Conservation (phyloP, 2,888 invertebrate species). For the Furcula furcula region DNA sequence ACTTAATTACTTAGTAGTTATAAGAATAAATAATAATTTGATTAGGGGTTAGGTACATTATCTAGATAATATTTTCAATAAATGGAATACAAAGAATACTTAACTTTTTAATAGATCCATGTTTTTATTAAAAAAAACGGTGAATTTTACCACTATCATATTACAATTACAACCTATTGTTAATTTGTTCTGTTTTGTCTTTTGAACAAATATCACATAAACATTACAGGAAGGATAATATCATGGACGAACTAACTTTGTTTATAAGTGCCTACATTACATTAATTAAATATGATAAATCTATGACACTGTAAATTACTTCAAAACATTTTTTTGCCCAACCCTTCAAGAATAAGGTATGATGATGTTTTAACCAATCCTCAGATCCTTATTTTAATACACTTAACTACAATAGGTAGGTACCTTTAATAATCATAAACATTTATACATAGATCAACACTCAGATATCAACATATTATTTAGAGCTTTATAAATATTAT, state of each 20-base stretch:
- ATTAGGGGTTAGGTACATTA: too few relatives aligned
- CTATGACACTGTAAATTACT: constrained; percentile 36
- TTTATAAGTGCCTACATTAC: constrained; percentile 18
- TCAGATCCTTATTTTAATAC: constrained; percentile 24
- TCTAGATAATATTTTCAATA: too few relatives aligned
- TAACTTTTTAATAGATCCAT: neutral
- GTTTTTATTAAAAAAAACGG: neutral
- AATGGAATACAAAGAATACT: neutral
- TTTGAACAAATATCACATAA: constrained; percentile 30
- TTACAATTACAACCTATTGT: constrained; percentile 18
- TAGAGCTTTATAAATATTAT: too few relatives aligned
- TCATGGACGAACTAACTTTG: constrained; percentile 15
- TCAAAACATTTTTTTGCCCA: too few relatives aligned
- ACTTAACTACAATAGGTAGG: constrained; percentile 14
- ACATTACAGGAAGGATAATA: constrained; percentile 16
- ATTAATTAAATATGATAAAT: constrained; percentile 19
- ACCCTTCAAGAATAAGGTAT: too few relatives aligned
- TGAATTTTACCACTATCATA: neutral
- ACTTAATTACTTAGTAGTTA: constrained; percentile 12
- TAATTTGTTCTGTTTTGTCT: constrained; percentile 39
- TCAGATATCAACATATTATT: constrained; percentile 22
- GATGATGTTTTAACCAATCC: constrained; percentile 21
- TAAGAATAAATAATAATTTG: constrained; percentile 28
- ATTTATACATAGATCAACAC: constrained; percentile 24
- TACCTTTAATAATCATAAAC: constrained; percentile 11